phyloP scores from a whole-genome alignment of 2,113 vertebrate genomes.

The Gobius niger region DNA sequence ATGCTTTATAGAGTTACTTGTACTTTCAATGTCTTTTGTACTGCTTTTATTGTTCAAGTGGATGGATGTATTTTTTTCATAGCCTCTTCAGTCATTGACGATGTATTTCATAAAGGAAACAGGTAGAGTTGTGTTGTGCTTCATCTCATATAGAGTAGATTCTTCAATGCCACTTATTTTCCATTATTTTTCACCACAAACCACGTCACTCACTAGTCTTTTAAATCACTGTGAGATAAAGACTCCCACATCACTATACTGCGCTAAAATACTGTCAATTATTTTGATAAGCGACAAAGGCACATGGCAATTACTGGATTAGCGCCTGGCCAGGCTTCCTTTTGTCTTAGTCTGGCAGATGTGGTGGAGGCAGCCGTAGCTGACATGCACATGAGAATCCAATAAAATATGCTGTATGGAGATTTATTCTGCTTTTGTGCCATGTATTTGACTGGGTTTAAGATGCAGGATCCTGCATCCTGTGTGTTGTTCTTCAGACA shows the following conservation, averaged over 20 bases:
- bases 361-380: constrained; percentile 38
- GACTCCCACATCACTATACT: constrained; percentile 29
- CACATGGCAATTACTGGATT: constrained; percentile 60
- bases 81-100: background rate
- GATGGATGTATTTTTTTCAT: too few relatives aligned
- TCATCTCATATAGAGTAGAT: background rate
- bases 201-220: constrained; percentile 33
- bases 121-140: background rate
- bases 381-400: constrained; percentile 39
- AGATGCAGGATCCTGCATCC: constrained; percentile 11
- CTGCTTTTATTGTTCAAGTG: too few relatives aligned
- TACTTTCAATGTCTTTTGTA: too few relatives aligned
- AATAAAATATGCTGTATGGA: constrained; percentile 54
- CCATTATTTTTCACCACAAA: constrained; percentile 19
- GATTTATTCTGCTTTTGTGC: constrained; percentile 54
- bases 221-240: constrained; percentile 33
- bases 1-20: too few relatives aligned
- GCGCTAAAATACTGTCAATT: constrained; percentile 55
- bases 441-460: constrained; percentile 29
- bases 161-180: background rate
- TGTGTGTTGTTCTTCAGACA: constrained; percentile 43
- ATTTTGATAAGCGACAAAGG: constrained; percentile 56
- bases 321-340: constrained; percentile 49
- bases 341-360: constrained; percentile 40
- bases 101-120: background rate